Base-by-base conservation (phyloP, 2,888 invertebrate species). In the Chelonus formosanus region DNA sequence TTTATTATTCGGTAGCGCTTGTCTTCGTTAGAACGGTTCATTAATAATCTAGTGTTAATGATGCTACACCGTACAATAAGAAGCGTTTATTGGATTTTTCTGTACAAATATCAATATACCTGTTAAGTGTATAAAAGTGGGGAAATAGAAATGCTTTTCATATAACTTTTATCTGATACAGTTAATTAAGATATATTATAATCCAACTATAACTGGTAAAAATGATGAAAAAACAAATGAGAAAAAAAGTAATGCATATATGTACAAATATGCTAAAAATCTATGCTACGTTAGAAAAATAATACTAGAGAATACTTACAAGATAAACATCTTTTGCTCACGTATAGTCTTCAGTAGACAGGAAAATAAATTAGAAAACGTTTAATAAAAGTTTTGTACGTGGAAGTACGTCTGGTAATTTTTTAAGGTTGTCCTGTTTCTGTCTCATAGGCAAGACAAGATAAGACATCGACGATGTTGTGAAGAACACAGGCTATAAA, bases 301-400 rank as follows among this genome's bases (percentile, higher is more conserved):
- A 58, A 44, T 8, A 56, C 50, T 47, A 36, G 32, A 52, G 43
- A 32, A 35, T 44, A 34, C n/a, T 10, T 52, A 50, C 48, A 32
- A 35, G 59, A 50, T 55, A 5, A 48, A 48, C 48, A 48, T 48
- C 48, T 48, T 67, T 60, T 59, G 63, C 57, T 60, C 60, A 20
- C 34, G 45, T 40, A 5, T 10, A 5, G 20, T n/a, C 40, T 34
- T 7, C 32, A 10, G 57, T 61, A 68, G 70, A 70, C 70, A 67
- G 50, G 73, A 74, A 78, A 78, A 78, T 78, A 79, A 79, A 79
- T 79, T 76, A 77, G 75, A 55, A 75, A 74, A 72, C 70, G 73
- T 67, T 77, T 79, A 79, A 79, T 79, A 78, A 79, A 79, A 79
- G 71, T 71, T 59, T 59, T 45, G 50, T 65, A 48, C 32, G 6